These are phyloP conservation scores for Polymixis lichenea DNA, from an alignment of 2,888 invertebrate species.

Conservation along the genomic window DNA sequence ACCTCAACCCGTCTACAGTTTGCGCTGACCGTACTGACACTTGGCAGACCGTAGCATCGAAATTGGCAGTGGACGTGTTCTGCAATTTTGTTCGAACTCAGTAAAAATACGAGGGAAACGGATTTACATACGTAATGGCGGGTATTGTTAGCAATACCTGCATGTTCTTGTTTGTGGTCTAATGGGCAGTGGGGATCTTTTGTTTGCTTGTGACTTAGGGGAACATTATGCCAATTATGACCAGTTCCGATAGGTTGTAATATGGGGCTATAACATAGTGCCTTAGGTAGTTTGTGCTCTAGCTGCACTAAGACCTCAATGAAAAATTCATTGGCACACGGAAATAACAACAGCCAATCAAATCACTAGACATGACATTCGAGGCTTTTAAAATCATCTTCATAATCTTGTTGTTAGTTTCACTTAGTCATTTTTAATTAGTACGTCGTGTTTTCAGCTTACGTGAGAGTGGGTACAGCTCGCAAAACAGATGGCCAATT, in stretches of 20 bases:
- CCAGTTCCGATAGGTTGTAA: constrained; percentile 18
- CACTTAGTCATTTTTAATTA: too few relatives aligned
- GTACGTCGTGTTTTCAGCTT: too few relatives aligned
- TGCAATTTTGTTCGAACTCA: constrained; percentile 45
- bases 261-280: not conserved
- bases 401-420: too few relatives aligned
- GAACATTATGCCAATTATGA: constrained; percentile 24
- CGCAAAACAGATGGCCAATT: too few relatives aligned
- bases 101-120: constrained; percentile 46
- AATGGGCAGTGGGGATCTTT: constrained; percentile 9
- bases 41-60: constrained; percentile 56
- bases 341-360: not conserved
- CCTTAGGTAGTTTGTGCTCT: not conserved
- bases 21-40: constrained; percentile 49
- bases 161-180: constrained; percentile 35
- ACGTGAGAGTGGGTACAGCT: too few relatives aligned
- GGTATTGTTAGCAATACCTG: constrained; percentile 40
- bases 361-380: not conserved
- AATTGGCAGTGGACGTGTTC: constrained; percentile 51
- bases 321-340: not conserved
- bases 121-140: constrained; percentile 55
- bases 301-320: not conserved
- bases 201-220: constrained; percentile 38
- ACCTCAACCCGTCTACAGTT: constrained; percentile 15
- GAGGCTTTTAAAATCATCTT: not conserved